phyloP scores from a whole-genome alignment of 1,140 invertebrate species.

The Arion vulgaris region DNA sequence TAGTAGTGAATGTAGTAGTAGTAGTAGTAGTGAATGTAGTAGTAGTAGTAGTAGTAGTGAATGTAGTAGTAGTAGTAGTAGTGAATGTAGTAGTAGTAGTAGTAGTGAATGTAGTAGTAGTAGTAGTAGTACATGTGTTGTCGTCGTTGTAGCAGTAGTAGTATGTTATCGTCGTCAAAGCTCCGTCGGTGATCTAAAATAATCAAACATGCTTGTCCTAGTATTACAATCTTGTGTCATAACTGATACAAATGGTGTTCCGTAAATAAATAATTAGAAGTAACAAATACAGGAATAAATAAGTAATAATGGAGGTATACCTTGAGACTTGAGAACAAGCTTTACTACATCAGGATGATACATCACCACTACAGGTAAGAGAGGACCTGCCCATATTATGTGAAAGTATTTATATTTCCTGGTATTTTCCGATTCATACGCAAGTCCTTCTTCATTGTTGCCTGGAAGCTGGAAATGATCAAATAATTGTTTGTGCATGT shows the following conservation, averaged over 20 bases:
- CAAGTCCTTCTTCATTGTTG: constrained; percentile 37
- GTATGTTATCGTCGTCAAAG: too few species aligned
- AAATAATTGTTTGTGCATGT: too few species aligned
- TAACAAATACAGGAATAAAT: too few species aligned
- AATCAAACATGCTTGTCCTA: too few species aligned
- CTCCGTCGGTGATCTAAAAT: too few species aligned
- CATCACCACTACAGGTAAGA: neutral
- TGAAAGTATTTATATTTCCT: constrained; percentile 21
- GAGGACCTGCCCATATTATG: constrained; percentile 27
- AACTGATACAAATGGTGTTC: too few species aligned
- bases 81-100: neutral
- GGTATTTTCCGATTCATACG: constrained; percentile 31
- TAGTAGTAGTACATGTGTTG: neutral
- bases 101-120: neutral
- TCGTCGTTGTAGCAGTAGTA: neutral
- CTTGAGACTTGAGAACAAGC: constrained; percentile 31
- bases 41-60: neutral
- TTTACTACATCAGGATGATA: constrained; percentile 35
- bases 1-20: constrained; percentile 17
- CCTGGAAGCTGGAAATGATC: constrained; percentile 36
- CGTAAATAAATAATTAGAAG: too few species aligned
- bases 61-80: neutral
- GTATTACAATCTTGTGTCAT: too few species aligned
- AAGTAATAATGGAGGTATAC: neutral
- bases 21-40: neutral